Base-by-base conservation (phyloP, 1,140 invertebrate species). In the Diachasmimorpha longicaudata region DNA sequence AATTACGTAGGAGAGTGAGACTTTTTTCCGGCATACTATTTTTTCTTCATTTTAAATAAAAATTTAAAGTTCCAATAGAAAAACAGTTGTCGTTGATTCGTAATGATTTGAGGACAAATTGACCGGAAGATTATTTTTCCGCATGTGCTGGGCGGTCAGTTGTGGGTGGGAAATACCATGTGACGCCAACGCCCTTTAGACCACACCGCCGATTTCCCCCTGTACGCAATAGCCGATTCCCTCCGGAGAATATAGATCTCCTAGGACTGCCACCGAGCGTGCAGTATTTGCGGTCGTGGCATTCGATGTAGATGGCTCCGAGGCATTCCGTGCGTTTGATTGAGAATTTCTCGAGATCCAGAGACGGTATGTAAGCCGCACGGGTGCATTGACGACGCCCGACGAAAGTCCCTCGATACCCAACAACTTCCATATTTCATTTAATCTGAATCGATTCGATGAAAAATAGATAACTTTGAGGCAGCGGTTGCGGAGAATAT, bases 271-370 rank as follows among this genome's bases (percentile, higher is more conserved):
- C 25, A 58, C 52, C 67, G 70, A 72, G 79, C 82, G 79, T 81
- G 84, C 85, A 86, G 85, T 87, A 88, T 85, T 88, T 77, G 78
- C 78, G 81, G 81, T 83, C 83, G 79, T 85, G 84, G 85, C 79
- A 84, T 85, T 85, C 82, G 82, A 80, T 84, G 83, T 83, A 84
- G 85, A 86, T 84, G 82, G 82, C 82, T 77, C 78, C 37, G 77
- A 79, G 77, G 81, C 83, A 86, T 88, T 87, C 87, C 86, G 58
- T 79, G 80, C 87, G 83, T 87, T 86, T 89, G 86, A 89, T 88
- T 89, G 88, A 89, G 88, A 89, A 88, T 88, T 87, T 89, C 88
- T 88, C 82, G 81, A 84, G 81, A 84, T 82, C 83, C 80, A 74
- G 79, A 67, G 69, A 58, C 73, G 77, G 74, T 79, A 79, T 79